Evolutionary conservation across 1,140 invertebrate species (phyloP).

Genomic region (Eriocheir sinensis): DNA sequence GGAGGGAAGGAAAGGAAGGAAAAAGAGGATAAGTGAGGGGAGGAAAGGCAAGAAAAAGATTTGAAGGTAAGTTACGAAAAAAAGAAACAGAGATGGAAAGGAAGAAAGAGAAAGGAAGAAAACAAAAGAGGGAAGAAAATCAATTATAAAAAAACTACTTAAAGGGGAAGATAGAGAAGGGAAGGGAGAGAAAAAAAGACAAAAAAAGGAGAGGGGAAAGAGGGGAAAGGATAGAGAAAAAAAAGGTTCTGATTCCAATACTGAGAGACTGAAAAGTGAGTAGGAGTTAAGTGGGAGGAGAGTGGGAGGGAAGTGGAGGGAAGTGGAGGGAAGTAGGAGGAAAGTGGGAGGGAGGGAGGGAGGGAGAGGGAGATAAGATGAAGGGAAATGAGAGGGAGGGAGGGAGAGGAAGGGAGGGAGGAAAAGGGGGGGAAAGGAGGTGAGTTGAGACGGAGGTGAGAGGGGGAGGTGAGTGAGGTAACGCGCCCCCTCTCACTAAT

Average conservation of each 20-base stretch:
- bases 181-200: not conserved
- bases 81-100: not conserved
- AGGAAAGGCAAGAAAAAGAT: not conserved
- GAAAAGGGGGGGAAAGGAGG: not conserved
- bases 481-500: too few species aligned
- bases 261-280: not conserved
- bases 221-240: not conserved
- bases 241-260: too few species aligned
- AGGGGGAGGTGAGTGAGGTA: too few species aligned
- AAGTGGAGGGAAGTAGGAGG: not conserved
- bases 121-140: not conserved
- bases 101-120: conserved; percentile 4
- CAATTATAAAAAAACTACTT: not conserved
- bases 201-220: not conserved
- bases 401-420: not conserved
- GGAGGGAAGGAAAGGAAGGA: not conserved
- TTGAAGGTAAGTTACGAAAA: not conserved
- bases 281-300: not conserved
- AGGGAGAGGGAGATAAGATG: not conserved
- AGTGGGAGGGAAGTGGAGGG: not conserved
- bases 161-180: not conserved
- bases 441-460: not conserved
- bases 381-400: not conserved
- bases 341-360: not conserved
- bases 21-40: not conserved